Conservation (phyloP, 35 echinoderm and acorn worm species). For the Apostichopus californicus region DNA sequence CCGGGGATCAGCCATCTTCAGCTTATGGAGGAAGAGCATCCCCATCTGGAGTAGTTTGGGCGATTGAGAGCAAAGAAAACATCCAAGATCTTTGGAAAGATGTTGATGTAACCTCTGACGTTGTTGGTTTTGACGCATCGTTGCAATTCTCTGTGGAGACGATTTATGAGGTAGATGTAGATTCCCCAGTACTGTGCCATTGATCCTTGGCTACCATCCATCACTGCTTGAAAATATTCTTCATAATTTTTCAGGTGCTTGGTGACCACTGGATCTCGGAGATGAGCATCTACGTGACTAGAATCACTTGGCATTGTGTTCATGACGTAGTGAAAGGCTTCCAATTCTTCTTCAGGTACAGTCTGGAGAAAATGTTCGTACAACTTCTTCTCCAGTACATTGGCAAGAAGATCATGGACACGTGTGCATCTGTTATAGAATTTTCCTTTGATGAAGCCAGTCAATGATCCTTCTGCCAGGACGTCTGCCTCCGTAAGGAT, state of each 20-base stretch:
- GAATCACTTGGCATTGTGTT: conserved; percentile 31
- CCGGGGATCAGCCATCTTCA: not conserved
- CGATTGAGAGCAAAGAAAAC: conserved; percentile 54
- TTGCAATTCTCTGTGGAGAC: conserved; percentile 45
- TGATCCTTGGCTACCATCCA: conserved; percentile 28
- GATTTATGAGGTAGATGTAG: conserved; percentile 49
- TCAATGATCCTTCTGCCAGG: conserved; percentile 77
- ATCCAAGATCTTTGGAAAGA: conserved; percentile 29
- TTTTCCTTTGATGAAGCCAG: conserved; percentile 76
- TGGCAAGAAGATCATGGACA: conserved; percentile 72
- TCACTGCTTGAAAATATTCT: conserved; percentile 23
- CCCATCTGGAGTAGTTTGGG: conserved; percentile 43
- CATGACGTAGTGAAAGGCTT: conserved; percentile 59
- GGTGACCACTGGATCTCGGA: conserved; percentile 1
- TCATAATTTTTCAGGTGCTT: conserved; percentile 8
- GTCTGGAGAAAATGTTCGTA: conserved; percentile 24
- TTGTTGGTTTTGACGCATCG: conserved; percentile 36
- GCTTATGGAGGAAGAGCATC: conserved; percentile 35
- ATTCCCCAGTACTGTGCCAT: conserved; percentile 30
- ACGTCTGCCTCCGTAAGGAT: conserved; percentile 70
- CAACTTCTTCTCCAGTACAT: conserved; percentile 71
- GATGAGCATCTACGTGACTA: not conserved
- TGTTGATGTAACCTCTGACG: conserved; percentile 29
- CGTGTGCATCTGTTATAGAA: conserved; percentile 87
- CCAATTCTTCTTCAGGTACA: conserved; percentile 43